Conservation (phyloP, 1,140 invertebrate genomes). For the Eurosta solidaginis region DNA sequence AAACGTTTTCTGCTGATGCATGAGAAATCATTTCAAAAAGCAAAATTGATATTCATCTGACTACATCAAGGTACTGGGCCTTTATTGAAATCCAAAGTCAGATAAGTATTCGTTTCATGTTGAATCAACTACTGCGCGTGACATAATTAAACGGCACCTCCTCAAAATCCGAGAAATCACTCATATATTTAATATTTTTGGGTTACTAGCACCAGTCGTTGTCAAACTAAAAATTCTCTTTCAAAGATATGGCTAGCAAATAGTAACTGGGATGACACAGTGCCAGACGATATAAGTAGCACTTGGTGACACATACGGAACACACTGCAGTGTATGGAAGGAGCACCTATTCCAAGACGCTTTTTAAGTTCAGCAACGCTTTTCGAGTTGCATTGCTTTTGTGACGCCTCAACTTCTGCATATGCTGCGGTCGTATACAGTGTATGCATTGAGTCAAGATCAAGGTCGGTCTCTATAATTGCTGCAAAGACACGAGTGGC, state of each 20-base stretch:
- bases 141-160: background rate
- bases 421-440: background rate
- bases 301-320: no score
- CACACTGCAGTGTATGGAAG: no score
- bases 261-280: background rate
- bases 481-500: slow-evolving; percentile 38
- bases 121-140: background rate
- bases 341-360: no score
- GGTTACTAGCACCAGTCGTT: background rate
- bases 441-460: background rate
- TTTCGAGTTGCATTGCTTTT: no score
- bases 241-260: slow-evolving; percentile 37
- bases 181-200: background rate
- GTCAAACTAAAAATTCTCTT: slow-evolving; percentile 18
- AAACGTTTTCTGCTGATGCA: background rate
- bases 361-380: no score
- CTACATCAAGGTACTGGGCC: background rate
- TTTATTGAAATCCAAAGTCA: background rate
- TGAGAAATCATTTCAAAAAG: background rate
- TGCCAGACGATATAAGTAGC: no score
- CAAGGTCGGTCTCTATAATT: slow-evolving; percentile 13
- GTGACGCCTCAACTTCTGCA: background rate
- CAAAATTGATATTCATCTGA: background rate
- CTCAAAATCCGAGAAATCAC: background rate
- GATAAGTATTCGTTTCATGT: background rate